Evolutionary conservation across 1,140 invertebrate species (phyloP).

Genomic region (Papilio helenus): DNA sequence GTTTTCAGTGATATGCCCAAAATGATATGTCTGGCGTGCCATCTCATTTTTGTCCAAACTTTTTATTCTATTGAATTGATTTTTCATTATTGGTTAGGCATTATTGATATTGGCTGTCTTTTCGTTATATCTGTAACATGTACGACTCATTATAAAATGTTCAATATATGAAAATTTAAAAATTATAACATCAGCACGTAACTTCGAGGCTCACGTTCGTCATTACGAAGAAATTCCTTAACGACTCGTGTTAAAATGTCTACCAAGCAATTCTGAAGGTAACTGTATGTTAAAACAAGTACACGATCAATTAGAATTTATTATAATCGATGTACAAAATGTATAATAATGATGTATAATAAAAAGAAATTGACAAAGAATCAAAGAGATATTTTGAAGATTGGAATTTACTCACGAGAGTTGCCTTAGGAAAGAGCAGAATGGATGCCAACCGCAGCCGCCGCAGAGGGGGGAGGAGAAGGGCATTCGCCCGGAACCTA

Average conservation of each 20-base stretch:
- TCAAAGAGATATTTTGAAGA: no score
- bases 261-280: neutral
- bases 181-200: conserved; percentile 10
- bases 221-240: conserved; percentile 4
- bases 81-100: neutral
- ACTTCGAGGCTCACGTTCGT: neutral
- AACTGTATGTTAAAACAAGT: neutral
- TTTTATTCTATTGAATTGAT: neutral
- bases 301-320: neutral
- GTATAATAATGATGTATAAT: neutral
- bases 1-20: no score
- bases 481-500: no score
- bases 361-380: neutral
- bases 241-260: conserved; percentile 5
- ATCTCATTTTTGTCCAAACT: no score
- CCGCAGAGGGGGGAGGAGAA: no score
- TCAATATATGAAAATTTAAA: neutral
- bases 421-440: no score
- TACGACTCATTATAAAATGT: neutral
- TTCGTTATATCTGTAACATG: neutral
- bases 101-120: neutral
- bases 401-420: no score
- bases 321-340: neutral
- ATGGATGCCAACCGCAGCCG: no score
- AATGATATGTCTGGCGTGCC: no score